Percentiles rank a stretch among this genome's conserved stretches.
Conservation (phyloP, 2,113 vertebrate genomes). For the Microcebus griseorufus region DNA sequence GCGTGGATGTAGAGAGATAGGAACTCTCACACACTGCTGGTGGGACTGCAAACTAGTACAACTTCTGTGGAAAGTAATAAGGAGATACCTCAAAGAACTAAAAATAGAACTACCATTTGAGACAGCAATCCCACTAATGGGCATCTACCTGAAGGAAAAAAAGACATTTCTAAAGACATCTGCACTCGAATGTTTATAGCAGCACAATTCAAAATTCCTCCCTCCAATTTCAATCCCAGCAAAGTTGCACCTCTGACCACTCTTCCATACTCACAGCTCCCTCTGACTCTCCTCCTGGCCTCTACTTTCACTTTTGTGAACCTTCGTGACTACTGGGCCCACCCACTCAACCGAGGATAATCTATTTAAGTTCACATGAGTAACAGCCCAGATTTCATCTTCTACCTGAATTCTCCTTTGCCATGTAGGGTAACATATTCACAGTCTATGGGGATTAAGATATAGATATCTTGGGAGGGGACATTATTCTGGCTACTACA, state of each 20-base stretch:
- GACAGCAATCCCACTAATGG: no score
- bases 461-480: neutral
- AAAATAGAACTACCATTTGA: no score
- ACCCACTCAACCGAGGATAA: neutral
- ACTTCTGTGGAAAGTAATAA: no score
- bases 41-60: no score
- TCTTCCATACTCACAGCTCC: neutral
- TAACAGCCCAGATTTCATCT: neutral
- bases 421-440: neutral
- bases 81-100: no score
- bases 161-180: no score
- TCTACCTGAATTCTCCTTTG: neutral
- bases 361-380: neutral
- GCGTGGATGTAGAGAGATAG: no score
- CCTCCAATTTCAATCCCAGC: neutral
- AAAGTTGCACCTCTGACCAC: neutral
- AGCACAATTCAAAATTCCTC: no score
- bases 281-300: neutral
- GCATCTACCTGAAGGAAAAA: no score
- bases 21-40: no score
- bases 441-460: neutral
- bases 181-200: no score
- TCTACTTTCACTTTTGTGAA: neutral
- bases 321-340: neutral
- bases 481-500: neutral